phyloP scores from a whole-genome alignment of 2,797 vertebrate species.

The Falco peregrinus region DNA sequence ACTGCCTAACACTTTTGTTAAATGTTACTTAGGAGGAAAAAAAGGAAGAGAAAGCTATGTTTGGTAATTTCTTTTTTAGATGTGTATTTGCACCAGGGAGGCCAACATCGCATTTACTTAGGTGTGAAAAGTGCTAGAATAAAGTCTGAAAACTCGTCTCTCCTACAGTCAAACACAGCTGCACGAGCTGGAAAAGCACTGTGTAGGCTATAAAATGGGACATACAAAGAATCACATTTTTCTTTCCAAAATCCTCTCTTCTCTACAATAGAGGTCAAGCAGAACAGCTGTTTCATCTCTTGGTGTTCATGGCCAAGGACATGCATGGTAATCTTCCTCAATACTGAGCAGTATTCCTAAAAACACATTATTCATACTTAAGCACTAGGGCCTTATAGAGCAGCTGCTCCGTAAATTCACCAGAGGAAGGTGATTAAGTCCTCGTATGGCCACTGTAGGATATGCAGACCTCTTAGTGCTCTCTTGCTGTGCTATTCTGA shows the following conservation, averaged over 20 bases:
- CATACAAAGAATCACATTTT: constrained; percentile 36
- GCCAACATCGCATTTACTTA: neutral
- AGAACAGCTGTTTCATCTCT: constrained; percentile 51
- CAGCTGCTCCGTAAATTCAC: constrained; percentile 66
- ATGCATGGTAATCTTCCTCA: constrained; percentile 52
- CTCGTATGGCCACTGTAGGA: neutral
- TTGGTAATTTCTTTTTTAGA: neutral
- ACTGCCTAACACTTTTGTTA: neutral
- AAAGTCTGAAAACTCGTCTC: constrained; percentile 3
- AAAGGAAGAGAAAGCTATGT: neutral
- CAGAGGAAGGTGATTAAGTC: constrained; percentile 63
- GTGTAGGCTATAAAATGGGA: neutral
- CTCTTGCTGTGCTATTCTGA: constrained; percentile 18
- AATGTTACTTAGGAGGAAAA: neutral
- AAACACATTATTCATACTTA: constrained; percentile 62
- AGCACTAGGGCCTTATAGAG: constrained; percentile 25
- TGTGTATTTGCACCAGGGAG: neutral
- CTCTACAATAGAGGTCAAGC: constrained; percentile 53
- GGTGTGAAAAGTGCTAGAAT: neutral
- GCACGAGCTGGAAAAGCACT: neutral
- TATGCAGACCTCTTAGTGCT: constrained; percentile 2
- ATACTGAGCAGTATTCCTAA: constrained; percentile 33
- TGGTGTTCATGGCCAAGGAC: constrained; percentile 18
- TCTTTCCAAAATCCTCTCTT: constrained; percentile 39
- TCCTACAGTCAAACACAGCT: neutral